Conservation (phyloP, 2,113 vertebrate species). For the Sclerurus mexicanus region DNA sequence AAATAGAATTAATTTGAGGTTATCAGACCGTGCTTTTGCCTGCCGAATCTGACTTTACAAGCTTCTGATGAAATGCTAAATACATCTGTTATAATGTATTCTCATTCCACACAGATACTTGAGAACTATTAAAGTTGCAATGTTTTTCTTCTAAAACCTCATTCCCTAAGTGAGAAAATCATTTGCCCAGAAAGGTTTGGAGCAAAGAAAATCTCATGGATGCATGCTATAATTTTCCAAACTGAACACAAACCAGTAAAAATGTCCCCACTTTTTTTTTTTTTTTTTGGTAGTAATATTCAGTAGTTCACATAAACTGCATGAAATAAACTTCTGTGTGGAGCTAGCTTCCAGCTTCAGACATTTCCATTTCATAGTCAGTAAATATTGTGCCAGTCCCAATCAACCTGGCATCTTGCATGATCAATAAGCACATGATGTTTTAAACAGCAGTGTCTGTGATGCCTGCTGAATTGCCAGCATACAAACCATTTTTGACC, state of each 20-base stretch:
- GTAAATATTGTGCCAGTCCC: background rate
- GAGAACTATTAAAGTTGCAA: conserved; percentile 1
- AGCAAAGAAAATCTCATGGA: background rate
- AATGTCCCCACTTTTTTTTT: background rate
- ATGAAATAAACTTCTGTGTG: background rate
- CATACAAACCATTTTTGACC: background rate
- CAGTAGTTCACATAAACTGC: background rate
- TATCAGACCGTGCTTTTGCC: background rate
- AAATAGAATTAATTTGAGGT: background rate
- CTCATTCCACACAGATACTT: background rate
- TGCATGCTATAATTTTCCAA: background rate
- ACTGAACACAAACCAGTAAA: background rate
- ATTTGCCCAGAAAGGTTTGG: background rate
- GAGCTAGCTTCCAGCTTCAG: background rate
- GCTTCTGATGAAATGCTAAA: conserved; percentile 28
- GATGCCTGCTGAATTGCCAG: background rate
- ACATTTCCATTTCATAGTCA: background rate
- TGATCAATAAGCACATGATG: background rate
- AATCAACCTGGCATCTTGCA: background rate
- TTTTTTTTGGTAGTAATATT: background rate
- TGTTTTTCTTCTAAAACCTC: conserved; percentile 39
- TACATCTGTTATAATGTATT: background rate
- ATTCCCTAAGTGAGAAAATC: background rate
- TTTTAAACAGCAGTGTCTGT: background rate
- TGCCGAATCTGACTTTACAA: background rate